Base-by-base conservation (phyloP, 1,140 invertebrate species). In the Calycopis cecrops region DNA sequence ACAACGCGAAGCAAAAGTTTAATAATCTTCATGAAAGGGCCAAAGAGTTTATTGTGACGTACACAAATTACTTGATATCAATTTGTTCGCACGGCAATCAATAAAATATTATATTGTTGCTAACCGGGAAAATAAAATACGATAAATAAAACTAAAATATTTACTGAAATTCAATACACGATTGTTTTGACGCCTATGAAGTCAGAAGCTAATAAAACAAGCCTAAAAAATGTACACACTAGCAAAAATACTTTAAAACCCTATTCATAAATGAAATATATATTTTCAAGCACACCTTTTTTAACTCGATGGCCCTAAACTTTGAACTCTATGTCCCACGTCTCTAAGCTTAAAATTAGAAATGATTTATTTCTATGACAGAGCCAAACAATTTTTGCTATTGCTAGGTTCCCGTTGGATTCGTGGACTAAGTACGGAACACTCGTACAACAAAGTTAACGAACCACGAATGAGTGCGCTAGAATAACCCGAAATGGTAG, bases 361-460 rank as follows among this genome's bases (percentile, higher is more conserved):
- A 3, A 28, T 3, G 2, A 28, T 28, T 6, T 28, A 28, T 28
- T 28, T 28, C 21, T 35, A 48, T 51, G 55, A 57, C 50, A 47
- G 54, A 56, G 53, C 52, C 51, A 59, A 69, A 66, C 61, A 62
- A 65, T 67, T 63, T 69, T 66, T 69, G 60, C 59, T 52, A 62
- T 50, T 57, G 55, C 54, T 59, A 63, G 66, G 55, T 65, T 63
- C 51, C 55, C 61, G 59, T 60, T 65, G 58, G 69, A 75, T 73
- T 79, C 73, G 78, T 76, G 70, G 73, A 77, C 77, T 82, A 80
- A 81, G 76, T 76, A 73, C 65, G 62, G 65, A 73, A 76, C 71
- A 71, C 74, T 79, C 75, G 72, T 80, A 77, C 73, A 83, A 79
- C 73, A 82, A 83, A 80, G 75, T 83, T 81, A 85, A 83, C 82